Conservation (phyloP, 2,113 vertebrate genomes). For the Nyctereutes procyonoides region DNA sequence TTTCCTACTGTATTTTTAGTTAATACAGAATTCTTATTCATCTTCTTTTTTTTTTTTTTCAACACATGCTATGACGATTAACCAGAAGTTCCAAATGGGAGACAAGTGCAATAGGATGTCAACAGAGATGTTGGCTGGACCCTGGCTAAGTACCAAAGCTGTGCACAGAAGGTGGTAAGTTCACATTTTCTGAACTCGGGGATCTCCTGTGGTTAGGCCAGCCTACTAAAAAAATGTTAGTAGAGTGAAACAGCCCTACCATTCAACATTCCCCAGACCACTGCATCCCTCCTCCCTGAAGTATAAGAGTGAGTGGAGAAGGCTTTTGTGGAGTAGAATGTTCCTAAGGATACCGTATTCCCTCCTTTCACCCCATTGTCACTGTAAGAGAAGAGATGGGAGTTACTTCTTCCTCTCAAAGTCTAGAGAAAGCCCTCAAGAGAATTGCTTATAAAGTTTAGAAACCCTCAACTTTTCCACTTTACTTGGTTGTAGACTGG, state of each 20-base stretch:
- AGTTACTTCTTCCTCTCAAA: not conserved
- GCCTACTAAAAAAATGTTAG: not conserved
- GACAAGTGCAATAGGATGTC: not conserved
- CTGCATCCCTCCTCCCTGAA: not conserved
- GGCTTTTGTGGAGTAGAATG: not conserved
- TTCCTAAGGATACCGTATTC: not conserved
- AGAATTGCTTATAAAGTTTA: not conserved
- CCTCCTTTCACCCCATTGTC: not conserved
- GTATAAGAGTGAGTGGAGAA: not conserved
- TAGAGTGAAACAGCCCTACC: not conserved
- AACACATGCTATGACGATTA: conserved; percentile 14
- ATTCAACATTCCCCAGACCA: not conserved
- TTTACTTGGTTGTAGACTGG: not conserved
- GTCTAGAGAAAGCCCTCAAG: not conserved
- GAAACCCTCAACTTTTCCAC: not conserved
- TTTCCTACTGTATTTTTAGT: not conserved
- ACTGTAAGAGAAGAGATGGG: not conserved
- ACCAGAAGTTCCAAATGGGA: conserved; percentile 17
- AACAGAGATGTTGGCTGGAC: not conserved
- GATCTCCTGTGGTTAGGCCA: not conserved
- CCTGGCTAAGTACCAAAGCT: conserved; percentile 10
- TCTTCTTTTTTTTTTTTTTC: not conserved
- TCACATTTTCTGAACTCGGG: conserved; percentile 10
- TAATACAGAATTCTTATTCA: conserved; percentile 54
- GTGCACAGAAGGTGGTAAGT: not conserved